These are phyloP conservation scores for Diarsia brunnea DNA, from an alignment of 2,888 invertebrate species.

Conservation along the genomic window DNA sequence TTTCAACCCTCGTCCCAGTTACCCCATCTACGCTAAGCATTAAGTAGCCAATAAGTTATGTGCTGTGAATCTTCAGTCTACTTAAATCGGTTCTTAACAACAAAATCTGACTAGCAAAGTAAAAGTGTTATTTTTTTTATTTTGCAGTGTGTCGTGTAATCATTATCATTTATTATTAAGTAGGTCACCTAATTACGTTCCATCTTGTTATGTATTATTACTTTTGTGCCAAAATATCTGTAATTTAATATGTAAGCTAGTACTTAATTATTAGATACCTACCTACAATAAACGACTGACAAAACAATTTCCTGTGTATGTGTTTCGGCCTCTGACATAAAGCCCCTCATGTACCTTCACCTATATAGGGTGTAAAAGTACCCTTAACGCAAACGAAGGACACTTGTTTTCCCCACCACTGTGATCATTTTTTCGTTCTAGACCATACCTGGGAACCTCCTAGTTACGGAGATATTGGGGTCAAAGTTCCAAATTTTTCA, in stretches of 20 bases:
- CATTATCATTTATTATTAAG: neutral
- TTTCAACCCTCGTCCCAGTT: conserved; percentile 46
- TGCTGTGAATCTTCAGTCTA: neutral
- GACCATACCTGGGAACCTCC: too few species aligned
- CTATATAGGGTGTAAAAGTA: too few species aligned
- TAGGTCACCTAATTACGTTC: neutral
- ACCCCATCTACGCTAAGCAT: conserved; percentile 33
- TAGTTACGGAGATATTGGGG: too few species aligned
- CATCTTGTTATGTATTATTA: neutral
- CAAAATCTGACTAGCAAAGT: neutral
- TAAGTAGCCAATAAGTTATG: neutral
- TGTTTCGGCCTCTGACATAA: too few species aligned
- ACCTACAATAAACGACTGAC: neutral
- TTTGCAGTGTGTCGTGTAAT: neutral
- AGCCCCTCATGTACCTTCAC: too few species aligned
- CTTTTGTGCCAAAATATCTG: neutral
- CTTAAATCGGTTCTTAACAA: neutral
- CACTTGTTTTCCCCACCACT: too few species aligned
- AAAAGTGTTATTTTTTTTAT: conserved; percentile 9
- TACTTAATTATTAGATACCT: neutral
- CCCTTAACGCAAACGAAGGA: too few species aligned
- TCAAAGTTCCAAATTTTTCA: too few species aligned
- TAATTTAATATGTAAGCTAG: neutral
- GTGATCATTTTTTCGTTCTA: too few species aligned
- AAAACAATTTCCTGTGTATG: neutral